These are phyloP conservation scores for Caradrina kadenii DNA, from an alignment of 2,888 invertebrate species.

Conservation along the genomic window DNA sequence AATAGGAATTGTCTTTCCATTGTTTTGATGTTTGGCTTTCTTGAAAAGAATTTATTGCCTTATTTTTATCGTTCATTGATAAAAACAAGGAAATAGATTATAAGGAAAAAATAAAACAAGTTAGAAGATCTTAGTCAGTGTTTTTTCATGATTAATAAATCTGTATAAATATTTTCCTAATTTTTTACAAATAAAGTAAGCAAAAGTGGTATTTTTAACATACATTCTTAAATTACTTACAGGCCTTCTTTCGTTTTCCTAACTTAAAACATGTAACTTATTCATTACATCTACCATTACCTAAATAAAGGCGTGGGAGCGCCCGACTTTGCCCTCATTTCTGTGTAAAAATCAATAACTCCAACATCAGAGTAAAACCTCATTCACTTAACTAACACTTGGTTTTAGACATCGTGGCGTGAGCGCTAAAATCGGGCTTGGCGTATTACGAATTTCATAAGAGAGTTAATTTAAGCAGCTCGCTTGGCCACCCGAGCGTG, in stretches of 20 bases:
- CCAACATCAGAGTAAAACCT: constrained; percentile 42
- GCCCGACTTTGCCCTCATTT: constrained; percentile 69
- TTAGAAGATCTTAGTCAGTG: not conserved
- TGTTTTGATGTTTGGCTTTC: constrained; percentile 17
- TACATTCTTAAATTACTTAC: too few relatives aligned
- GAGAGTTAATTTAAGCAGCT: constrained; percentile 76
- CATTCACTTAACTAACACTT: constrained; percentile 48
- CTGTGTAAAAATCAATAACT: constrained; percentile 60
- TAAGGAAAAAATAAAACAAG: not conserved
- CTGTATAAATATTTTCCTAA: too few relatives aligned
- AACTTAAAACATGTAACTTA: constrained; percentile 7
- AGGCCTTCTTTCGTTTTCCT: not conserved
- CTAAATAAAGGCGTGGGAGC: constrained; percentile 51
- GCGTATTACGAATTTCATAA: constrained; percentile 77
- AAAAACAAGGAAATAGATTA: not conserved
- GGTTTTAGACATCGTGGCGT: constrained; percentile 33
- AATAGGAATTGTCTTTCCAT: constrained; percentile 31
- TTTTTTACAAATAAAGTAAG: too few relatives aligned
- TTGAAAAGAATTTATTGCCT: not conserved
- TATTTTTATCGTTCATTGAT: not conserved
- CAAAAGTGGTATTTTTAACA: too few relatives aligned
- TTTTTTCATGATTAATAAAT: too few relatives aligned
- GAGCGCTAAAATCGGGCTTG: constrained; percentile 68
- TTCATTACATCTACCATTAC: constrained; percentile 19
- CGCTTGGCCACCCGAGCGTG: constrained; percentile 79